phyloP scores from a whole-genome alignment of 2,888 invertebrate species.

The Melanophora roralis region DNA sequence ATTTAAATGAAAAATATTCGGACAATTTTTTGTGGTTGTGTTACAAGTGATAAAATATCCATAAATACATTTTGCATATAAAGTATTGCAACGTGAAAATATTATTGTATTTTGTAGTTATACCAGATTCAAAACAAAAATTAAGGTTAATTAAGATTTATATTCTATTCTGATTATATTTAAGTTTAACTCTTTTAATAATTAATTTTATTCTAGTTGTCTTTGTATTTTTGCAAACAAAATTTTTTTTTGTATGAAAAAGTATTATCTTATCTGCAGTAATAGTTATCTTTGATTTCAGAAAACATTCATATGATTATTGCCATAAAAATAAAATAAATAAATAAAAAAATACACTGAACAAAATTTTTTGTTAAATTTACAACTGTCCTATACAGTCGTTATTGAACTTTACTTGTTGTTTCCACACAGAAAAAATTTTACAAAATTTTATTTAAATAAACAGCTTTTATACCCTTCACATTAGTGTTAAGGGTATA shows the following conservation, averaged over 20 bases:
- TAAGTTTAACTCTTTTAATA: neutral
- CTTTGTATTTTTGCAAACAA: neutral
- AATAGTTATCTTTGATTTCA: constrained; percentile 12
- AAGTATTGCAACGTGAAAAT: neutral
- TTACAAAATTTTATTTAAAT: too few relatives aligned
- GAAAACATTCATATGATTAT: constrained; percentile 1
- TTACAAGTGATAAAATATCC: constrained; percentile 27
- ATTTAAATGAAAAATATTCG: constrained; percentile 52
- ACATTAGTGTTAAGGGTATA: too few relatives aligned
- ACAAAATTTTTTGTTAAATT: neutral
- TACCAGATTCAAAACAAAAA: constrained; percentile 25
- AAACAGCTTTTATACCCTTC: too few relatives aligned
- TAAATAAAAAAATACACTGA: neutral
- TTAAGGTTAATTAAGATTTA: constrained; percentile 58
- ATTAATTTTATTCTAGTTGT: neutral
- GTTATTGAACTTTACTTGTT: too few relatives aligned
- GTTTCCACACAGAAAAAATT: too few relatives aligned
- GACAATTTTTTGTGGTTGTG: constrained; percentile 46
- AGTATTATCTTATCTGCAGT: constrained; percentile 29
- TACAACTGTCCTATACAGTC: too few relatives aligned
- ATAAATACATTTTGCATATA: constrained; percentile 32
- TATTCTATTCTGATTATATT: neutral
- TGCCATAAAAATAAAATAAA: neutral
- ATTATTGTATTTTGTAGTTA: too few relatives aligned
- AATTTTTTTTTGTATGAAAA: constrained; percentile 20